phyloP scores from a whole-genome alignment of 2,113 vertebrate species.

The Ammodytes dubius region DNA sequence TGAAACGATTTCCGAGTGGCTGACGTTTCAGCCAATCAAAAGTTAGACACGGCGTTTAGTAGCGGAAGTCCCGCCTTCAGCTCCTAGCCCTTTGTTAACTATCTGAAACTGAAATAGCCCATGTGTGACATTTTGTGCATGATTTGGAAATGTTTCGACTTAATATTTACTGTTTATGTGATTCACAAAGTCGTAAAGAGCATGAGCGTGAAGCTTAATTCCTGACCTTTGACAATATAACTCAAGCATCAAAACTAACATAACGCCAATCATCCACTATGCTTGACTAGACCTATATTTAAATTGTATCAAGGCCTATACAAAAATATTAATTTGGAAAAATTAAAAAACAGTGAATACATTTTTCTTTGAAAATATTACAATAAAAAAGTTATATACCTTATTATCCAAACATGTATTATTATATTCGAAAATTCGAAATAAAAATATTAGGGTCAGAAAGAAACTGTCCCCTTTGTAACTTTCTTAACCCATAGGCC shows the following conservation, averaged over 20 bases:
- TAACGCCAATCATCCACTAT: not conserved
- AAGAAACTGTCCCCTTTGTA: not conserved
- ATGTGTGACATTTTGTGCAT: not conserved
- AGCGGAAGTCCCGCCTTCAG: slow-evolving; percentile 65
- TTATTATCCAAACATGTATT: not conserved
- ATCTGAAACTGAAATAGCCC: not conserved
- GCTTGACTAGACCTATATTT: not conserved
- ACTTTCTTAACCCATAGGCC: not conserved
- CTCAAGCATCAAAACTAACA: not conserved
- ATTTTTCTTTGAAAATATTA: not conserved
- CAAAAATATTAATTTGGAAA: not conserved
- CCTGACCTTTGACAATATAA: not conserved
- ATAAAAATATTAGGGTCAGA: not conserved
- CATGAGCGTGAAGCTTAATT: not conserved
- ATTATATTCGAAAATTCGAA: not conserved
- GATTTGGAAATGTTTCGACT: not conserved
- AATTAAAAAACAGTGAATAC: not conserved
- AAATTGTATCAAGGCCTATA: not conserved
- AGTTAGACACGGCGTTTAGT: fast-evolving
- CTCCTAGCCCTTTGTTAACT: not conserved
- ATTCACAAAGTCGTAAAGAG: not conserved
- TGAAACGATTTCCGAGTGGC: slow-evolving; percentile 7
- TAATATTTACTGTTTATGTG: not conserved
- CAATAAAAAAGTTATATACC: not conserved
- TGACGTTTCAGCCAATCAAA: slow-evolving; percentile 61